A percentile compares a stretch with the other conserved stretches of the same genome.
phyloP scores from a whole-genome alignment of 2,113 vertebrate genomes.

The Notothenia rossii region DNA sequence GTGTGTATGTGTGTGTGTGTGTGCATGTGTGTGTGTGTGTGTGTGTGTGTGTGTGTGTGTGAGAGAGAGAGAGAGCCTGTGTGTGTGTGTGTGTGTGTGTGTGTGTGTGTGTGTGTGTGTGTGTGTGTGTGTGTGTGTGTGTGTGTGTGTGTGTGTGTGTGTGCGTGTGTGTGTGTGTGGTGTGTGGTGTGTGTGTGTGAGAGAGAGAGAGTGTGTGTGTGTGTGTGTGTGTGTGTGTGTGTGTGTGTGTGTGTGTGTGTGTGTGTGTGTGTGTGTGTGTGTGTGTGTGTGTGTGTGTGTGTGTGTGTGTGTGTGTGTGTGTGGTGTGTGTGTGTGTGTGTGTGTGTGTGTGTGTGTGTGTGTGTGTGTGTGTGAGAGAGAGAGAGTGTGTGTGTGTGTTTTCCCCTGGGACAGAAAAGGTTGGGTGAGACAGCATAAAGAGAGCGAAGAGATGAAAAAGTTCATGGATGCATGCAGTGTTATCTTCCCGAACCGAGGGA shows the following conservation, averaged over 20 bases:
- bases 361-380: too few relatives aligned
- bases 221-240: neutral
- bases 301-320: neutral
- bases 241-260: neutral
- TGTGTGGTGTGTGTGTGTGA: neutral
- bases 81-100: neutral
- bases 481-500: slow-evolving; percentile 28
- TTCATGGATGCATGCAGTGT: slow-evolving; percentile 2
- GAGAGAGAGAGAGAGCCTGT: too few relatives aligned
- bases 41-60: neutral
- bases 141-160: neutral
- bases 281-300: neutral
- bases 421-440: slow-evolving; percentile 3
- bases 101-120: neutral
- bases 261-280: neutral
- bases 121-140: neutral
- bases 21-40: neutral
- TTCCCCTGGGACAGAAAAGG: slow-evolving; percentile 9
- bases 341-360: too few relatives aligned
- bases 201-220: too few relatives aligned
- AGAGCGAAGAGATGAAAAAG: slow-evolving; percentile 33
- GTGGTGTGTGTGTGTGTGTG: neutral
- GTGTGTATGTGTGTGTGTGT: too few relatives aligned
- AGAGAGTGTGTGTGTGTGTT: neutral
- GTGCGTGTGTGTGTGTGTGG: neutral